These are phyloP conservation scores for Diarsia mendica DNA, from an alignment of 2,888 invertebrate genomes.

Conservation along the genomic window DNA sequence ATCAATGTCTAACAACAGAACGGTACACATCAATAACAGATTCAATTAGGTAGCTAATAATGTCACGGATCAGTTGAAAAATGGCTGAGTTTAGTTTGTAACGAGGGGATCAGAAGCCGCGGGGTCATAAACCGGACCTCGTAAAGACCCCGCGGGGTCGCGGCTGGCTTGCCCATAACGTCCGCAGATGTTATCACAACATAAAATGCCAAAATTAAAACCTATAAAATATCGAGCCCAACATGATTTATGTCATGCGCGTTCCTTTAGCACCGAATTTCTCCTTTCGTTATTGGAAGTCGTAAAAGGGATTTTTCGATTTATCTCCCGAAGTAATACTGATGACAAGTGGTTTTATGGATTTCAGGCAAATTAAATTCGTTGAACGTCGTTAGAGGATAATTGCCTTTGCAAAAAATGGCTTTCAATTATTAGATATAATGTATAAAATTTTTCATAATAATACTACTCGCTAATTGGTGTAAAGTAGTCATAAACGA, in stretches of 20 bases:
- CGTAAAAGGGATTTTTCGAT: constrained; percentile 74
- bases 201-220: constrained; percentile 87
- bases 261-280: constrained; percentile 75
- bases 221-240: constrained; percentile 83
- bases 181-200: constrained; percentile 86
- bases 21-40: constrained; percentile 30
- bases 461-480: background rate
- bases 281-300: constrained; percentile 75
- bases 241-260: constrained; percentile 82
- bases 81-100: constrained; percentile 68
- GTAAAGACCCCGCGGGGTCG: constrained; percentile 74
- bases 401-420: constrained; percentile 12
- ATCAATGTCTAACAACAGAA: constrained; percentile 35
- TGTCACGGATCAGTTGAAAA: constrained; percentile 62
- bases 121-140: constrained; percentile 77
- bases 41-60: constrained; percentile 54
- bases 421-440: background rate
- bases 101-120: constrained; percentile 58
- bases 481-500: background rate
- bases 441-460: background rate
- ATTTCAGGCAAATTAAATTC: constrained; percentile 59
- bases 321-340: constrained; percentile 63
- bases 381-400: constrained; percentile 44
- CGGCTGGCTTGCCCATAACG: constrained; percentile 78
- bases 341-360: constrained; percentile 62